Percentiles rank a stretch among this genome's conserved stretches.
Evolutionary conservation across 1,140 invertebrate species (phyloP).

Genomic region (Pseudomyrmex cubaensis): DNA sequence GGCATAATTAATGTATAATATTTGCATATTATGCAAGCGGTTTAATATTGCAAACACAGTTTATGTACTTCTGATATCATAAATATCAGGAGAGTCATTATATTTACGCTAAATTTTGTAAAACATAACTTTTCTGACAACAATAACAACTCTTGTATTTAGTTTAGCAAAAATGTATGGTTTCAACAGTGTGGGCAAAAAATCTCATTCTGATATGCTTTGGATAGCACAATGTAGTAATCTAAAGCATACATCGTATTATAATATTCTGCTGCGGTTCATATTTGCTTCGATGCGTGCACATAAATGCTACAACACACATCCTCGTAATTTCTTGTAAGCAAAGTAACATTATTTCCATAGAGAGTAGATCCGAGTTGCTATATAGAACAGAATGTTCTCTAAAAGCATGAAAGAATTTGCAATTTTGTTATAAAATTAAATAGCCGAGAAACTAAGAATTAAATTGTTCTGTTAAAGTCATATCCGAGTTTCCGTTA

Average conservation of each 20-base stretch:
- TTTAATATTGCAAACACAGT: slow-evolving; percentile 9
- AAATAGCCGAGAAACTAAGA: not conserved
- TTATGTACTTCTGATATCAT: too few relatives aligned
- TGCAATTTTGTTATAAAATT: slow-evolving; percentile 32
- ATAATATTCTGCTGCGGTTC: slow-evolving; percentile 19
- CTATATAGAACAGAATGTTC: not conserved
- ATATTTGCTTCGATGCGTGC: not conserved
- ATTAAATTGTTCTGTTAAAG: not conserved
- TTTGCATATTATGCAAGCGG: not conserved
- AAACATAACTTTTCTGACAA: not conserved
- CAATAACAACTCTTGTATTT: not conserved
- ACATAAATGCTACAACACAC: not conserved
- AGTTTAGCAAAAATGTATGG: not conserved
- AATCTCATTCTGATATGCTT: not conserved
- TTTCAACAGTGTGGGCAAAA: not conserved
- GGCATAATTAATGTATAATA: not conserved
- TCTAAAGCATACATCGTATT: slow-evolving; percentile 1
- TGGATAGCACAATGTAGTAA: not conserved
- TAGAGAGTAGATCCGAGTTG: not conserved
- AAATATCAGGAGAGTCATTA: not conserved
- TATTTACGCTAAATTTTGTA: not conserved
- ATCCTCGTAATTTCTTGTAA: slow-evolving; percentile 4
- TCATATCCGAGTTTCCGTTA: not conserved
- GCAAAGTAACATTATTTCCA: slow-evolving; percentile 17
- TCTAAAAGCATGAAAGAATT: not conserved